phyloP scores from a whole-genome alignment of 2,888 invertebrate genomes.

The Dynastes maya region DNA sequence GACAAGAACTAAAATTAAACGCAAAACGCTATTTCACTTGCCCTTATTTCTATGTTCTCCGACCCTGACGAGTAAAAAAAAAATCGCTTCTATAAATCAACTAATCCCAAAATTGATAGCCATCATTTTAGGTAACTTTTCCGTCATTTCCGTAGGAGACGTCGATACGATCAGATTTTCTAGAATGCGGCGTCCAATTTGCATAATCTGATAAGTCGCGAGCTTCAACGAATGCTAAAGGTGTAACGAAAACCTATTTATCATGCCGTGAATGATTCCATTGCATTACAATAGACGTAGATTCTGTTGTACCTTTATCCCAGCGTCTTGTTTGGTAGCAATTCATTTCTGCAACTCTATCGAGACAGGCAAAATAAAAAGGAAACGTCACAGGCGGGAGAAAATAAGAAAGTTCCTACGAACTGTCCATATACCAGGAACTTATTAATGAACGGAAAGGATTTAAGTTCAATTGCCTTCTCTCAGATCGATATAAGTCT shows the following conservation, averaged over 20 bases:
- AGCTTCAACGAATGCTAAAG: not conserved
- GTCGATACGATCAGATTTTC: slow-evolving; percentile 1
- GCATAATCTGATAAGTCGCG: not conserved
- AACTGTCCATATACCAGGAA: not conserved
- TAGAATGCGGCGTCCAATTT: not conserved
- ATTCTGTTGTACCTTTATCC: too few relatives aligned
- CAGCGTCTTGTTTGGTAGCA: too few relatives aligned
- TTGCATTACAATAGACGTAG: too few relatives aligned
- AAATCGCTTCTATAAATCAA: not conserved
- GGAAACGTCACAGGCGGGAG: not conserved
- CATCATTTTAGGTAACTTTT: not conserved
- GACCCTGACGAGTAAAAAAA: not conserved
- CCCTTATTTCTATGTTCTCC: not conserved
- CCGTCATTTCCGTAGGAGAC: not conserved
- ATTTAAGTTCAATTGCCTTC: slow-evolving; percentile 18
- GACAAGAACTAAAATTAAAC: too few relatives aligned
- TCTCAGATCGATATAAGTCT: not conserved
- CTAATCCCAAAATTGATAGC: slow-evolving; percentile 4
- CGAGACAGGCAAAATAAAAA: not conserved
- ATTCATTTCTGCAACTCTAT: too few relatives aligned
- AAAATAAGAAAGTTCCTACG: not conserved
- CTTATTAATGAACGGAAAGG: not conserved
- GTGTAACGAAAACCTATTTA: slow-evolving; percentile 8
- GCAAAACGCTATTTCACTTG: too few relatives aligned
- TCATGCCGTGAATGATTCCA: not conserved